Evolutionary conservation across 1,140 invertebrate genomes (phyloP), one percentile per base, ranked within the genome.

Genomic region (Rhopalosiphum maidis): DNA sequence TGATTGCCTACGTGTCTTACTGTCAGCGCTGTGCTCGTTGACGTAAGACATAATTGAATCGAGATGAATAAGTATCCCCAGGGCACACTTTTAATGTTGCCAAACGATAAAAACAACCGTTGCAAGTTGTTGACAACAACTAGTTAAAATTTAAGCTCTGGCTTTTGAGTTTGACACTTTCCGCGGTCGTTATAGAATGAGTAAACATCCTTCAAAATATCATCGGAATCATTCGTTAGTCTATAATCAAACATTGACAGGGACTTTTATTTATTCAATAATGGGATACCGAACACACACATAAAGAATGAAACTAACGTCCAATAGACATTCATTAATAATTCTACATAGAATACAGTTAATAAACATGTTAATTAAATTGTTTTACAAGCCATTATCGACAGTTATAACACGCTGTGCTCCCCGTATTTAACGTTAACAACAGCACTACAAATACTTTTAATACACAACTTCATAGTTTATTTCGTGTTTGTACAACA

Each of bases 181-280:
- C 7, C 46, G 6, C 1, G 1, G n/a, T 35, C 15, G 5, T 77
- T 5, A 18, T 51, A 68, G 30, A n/a, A 68, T 68, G n/a, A 77
- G 18, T 18, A 77, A 60, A 77, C 30, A 0, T 51, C 48, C 60
- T 77, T 77, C 0, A n/a, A 77, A 77, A 77, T 77, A 77, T n/a
- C 11, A 77, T n/a, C 11, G 15, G 30, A 77, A n/a, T 6, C 60
- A 77, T 77, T n/a, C 30, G 60, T n/a, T n/a, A 6, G n/a, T n/a
- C 60, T 77, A 41, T 41, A 6, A n/a, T 77, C 60, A 4, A 5
- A n/a, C 4, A 35, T 18, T n/a, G 60, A 77, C n/a, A 18, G 60
- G 1, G 3, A n/a, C 15, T 77, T n/a, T n/a, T 5, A 18, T n/a
- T 18, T 15, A 77, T n/a, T 18, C 0, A n/a, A 2, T 5, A n/a